Percentiles rank a stretch among this genome's conserved stretches.
Evolutionary conservation across 2,113 vertebrate species (phyloP).

Genomic region (Gobiocypris rarus): DNA sequence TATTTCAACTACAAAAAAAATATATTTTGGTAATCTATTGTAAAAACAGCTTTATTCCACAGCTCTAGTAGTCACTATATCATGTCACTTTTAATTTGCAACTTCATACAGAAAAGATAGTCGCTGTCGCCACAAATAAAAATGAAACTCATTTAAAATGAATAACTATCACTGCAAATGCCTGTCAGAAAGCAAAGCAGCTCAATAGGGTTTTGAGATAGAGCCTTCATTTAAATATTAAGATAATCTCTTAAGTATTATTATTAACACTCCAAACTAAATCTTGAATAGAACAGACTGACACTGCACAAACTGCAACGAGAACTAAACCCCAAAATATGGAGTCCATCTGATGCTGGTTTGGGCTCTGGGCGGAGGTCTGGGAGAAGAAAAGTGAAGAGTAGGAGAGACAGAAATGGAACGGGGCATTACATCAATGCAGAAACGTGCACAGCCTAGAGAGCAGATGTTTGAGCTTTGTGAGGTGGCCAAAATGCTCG

Average conservation of each 20-base stretch:
- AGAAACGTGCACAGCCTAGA: constrained; percentile 65
- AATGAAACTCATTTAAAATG: neutral
- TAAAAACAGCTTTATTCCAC: too few relatives aligned
- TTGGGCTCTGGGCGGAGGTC: constrained; percentile 19
- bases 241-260: neutral
- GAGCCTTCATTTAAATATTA: constrained; percentile 2
- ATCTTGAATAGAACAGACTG: neutral
- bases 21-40: too few relatives aligned
- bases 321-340: neutral
- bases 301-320: neutral
- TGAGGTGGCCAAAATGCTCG: constrained; percentile 64
- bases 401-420: constrained; percentile 28
- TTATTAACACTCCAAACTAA: neutral
- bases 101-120: neutral
- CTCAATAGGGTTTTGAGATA: neutral
- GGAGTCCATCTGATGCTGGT: neutral
- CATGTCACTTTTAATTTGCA: neutral
- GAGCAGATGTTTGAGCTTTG: constrained; percentile 75
- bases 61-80: too few relatives aligned
- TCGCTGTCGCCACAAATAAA: neutral
- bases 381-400: constrained; percentile 32
- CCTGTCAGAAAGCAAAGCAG: neutral
- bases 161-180: neutral
- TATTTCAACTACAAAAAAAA: too few relatives aligned
- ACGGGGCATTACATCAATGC: constrained; percentile 67